Evolutionary conservation across 2,888 invertebrate species (phyloP).

Genomic region (Busseola fusca): DNA sequence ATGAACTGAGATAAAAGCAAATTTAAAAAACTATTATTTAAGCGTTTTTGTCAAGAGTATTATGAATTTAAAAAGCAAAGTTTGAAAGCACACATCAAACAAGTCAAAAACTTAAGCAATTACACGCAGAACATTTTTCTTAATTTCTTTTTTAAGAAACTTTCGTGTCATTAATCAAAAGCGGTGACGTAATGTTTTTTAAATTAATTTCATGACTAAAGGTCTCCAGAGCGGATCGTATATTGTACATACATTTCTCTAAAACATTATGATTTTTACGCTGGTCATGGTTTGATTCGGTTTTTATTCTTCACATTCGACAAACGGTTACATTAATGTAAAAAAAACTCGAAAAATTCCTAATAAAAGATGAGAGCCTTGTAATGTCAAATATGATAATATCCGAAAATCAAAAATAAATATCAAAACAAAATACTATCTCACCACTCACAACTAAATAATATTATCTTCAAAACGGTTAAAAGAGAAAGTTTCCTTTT

Average conservation of each 20-base stretch:
- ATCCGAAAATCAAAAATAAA: not conserved
- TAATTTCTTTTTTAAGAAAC: constrained; percentile 23
- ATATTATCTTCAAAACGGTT: constrained; percentile 30
- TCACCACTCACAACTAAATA: constrained; percentile 15
- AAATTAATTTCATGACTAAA: constrained; percentile 7
- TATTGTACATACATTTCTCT: not conserved
- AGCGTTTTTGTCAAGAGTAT: not conserved
- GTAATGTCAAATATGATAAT: constrained; percentile 4
- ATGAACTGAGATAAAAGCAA: too few species aligned
- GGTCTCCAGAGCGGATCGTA: not conserved
- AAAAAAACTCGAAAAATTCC: not conserved
- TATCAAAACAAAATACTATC: constrained; percentile 5
- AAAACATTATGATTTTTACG: not conserved
- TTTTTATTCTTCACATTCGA: not conserved
- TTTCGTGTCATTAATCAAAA: constrained; percentile 34
- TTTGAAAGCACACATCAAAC: constrained; percentile 2
- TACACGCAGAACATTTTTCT: constrained; percentile 20
- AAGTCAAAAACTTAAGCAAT: constrained; percentile 23
- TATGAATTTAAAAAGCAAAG: not conserved
- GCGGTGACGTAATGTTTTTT: constrained; percentile 11
- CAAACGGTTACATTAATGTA: not conserved
- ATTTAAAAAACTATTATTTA: not conserved
- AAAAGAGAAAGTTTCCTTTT: constrained; percentile 12
- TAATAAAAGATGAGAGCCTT: not conserved
- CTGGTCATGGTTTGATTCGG: not conserved